Evolutionary conservation across 2,888 invertebrate genomes (phyloP), one percentile per base, ranked within the genome.

Genomic region (Arrhopalites spinosus): DNA sequence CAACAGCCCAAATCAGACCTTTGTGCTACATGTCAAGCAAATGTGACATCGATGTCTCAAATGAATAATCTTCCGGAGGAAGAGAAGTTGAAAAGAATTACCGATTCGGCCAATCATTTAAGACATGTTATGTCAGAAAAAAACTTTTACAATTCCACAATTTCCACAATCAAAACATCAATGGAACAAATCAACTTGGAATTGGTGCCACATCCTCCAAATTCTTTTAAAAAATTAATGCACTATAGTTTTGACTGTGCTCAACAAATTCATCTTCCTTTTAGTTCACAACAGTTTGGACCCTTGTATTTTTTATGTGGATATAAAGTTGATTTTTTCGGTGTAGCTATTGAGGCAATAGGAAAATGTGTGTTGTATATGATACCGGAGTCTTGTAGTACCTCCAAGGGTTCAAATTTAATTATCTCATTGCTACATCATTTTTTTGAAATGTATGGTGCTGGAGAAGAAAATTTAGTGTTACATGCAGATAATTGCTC

Each of bases 401-500:
- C 72, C 11, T 63, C 47, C 1, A 72, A 63, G 47, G 72, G 72
- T n/a, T 45, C 63, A 3, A 72, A 72, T 23, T 7, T 47, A 5
- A 63, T 72, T 5, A 47, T 72, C 23, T 63, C 47, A 2, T 20
- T 72, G 25, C 23, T 61, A 1, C 72, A 72, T 29, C 72, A 72
- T 47, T 72, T 72, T 43, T 63, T 72, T 20, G 47, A 72, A 25
- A 63, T 45, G 2, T 72, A 23, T 47, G 63, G 47, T 0, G 20
- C 63, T 17, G 72, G 72, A 8, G 72, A 72, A 63, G 15, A 0
- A 1, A 27, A 72, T 17, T 45, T 29, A 1, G 1, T 47, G 5
- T n/a, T 50, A 5, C 72, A 72, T n/a, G 72, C 63, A 11, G 63
- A 72, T 30, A 72, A 72, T 63, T 72, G 72, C 30, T 27, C 27